Conservation (phyloP, 2,797 vertebrate species). For the Catamblyrhynchus diadema region DNA sequence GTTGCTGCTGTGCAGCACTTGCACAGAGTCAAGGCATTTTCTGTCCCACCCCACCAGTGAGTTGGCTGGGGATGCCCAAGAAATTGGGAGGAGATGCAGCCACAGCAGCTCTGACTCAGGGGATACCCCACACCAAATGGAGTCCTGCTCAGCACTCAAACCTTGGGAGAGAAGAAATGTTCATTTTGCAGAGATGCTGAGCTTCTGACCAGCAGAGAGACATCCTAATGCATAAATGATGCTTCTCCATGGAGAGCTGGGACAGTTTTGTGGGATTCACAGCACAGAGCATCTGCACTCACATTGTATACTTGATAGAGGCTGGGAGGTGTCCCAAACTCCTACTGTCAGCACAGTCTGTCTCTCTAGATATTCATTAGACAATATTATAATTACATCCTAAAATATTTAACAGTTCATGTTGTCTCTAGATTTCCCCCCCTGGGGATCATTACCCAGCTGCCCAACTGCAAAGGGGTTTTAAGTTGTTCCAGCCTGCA, state of each 20-base stretch:
- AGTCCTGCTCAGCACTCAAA: neutral
- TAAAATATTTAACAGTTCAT: neutral
- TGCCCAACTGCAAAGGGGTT: neutral
- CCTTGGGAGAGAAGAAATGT: neutral
- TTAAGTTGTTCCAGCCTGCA: neutral
- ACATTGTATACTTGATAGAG: rapidly evolving
- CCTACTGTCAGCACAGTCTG: neutral
- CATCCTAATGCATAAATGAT: neutral
- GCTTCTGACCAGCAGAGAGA: neutral
- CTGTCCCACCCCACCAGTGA: neutral
- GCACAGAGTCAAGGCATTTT: neutral
- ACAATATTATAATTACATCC: neutral
- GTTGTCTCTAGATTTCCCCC: neutral
- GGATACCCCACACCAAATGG: neutral
- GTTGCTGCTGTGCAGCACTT: neutral
- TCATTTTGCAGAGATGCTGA: neutral
- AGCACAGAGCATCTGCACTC: neutral
- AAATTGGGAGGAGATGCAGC: neutral
- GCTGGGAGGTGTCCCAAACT: neutral
- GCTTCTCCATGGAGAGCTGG: neutral
- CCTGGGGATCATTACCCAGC: neutral
- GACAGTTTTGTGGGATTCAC: neutral
- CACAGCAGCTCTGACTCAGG: neutral
- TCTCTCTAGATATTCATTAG: neutral
- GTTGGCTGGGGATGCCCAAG: neutral